Evolutionary conservation across 30 jellyfish, hydroid and myxozoan species (phyloP).

Genomic region (Clytia hemisphaerica): DNA sequence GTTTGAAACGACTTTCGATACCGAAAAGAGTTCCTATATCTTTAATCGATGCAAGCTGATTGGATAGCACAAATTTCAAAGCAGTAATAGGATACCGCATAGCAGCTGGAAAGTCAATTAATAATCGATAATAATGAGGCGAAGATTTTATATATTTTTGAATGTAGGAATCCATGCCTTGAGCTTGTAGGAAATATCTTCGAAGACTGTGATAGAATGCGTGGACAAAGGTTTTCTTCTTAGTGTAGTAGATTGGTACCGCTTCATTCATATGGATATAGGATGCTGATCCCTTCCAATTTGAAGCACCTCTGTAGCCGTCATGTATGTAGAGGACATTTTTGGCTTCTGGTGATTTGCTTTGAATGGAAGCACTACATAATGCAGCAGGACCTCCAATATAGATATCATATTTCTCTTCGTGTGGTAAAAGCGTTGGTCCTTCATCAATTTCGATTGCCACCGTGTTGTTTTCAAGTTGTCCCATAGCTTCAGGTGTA

Average conservation of each 20-base stretch:
- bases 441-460: neutral
- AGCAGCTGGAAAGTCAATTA: neutral
- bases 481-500: neutral
- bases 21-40: too few species aligned
- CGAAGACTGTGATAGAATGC: neutral
- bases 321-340: neutral
- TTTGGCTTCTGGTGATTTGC: too few species aligned
- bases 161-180: neutral
- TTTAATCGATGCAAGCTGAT: too few species aligned
- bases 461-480: neutral
- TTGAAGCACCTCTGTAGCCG: neutral
- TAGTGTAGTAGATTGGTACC: neutral
- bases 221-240: neutral
- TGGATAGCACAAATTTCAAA: too few species aligned
- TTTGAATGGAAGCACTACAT: neutral
- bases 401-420: too few species aligned
- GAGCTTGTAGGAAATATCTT: neutral
- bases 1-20: too few species aligned
- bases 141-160: neutral
- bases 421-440: too few species aligned
- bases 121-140: neutral
- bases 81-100: neutral
- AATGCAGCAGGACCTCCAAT: constrained; percentile 14
- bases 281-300: constrained; percentile 18
- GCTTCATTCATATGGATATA: neutral